Base-by-base conservation (phyloP, 2,113 vertebrate genomes). In the Scophthalmus maximus region DNA sequence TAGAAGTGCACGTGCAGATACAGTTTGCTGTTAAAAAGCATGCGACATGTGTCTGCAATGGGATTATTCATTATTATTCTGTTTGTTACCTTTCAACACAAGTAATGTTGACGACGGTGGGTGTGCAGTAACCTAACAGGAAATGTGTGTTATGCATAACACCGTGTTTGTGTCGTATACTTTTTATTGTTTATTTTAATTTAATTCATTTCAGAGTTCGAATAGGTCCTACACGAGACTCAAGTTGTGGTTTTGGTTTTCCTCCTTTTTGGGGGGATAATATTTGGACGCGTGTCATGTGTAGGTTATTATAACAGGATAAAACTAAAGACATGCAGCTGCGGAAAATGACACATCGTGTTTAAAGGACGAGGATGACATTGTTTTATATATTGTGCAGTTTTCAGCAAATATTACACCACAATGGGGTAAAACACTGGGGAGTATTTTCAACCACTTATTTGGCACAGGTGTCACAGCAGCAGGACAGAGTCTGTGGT, bases 401-500 rank as follows among this genome's bases (percentile, higher is more conserved):
- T 49, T 14, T 29, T 8, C 2, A 17, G 58, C 36, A 42, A 60
- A 25, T 52, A 17, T n/a, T 50, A 14, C 12, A n/a, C 8, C n/a
- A 7, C 18, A 17, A n/a, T 40, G 36, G 17, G 17, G 36, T 40
- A 46, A 46, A n/a, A 46, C 42, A n/a, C 42, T 46, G 42, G 15
- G n/a, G n/a, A 40, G 42, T 56, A 27, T 51, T 60, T 70, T 17
- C 3, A 25, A 27, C 8, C 14, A 22, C 29, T 76, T 59, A 55
- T 62, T 6, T 56, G 49, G 38, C 17, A 46, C 42, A 18, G 18
- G 40, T 17, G 17, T 20, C 42, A n/a, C 18, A 46, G 42, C 42
- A 46, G 42, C 42, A n/a, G 42, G 4, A 15, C 36, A 38, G 36
- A n/a, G n/a, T n/a, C n/a, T n/a, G n/a, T n/a, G n/a, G n/a, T n/a